Base-by-base conservation (phyloP, 2,797 vertebrate genomes). In the Galaxias olidus region DNA sequence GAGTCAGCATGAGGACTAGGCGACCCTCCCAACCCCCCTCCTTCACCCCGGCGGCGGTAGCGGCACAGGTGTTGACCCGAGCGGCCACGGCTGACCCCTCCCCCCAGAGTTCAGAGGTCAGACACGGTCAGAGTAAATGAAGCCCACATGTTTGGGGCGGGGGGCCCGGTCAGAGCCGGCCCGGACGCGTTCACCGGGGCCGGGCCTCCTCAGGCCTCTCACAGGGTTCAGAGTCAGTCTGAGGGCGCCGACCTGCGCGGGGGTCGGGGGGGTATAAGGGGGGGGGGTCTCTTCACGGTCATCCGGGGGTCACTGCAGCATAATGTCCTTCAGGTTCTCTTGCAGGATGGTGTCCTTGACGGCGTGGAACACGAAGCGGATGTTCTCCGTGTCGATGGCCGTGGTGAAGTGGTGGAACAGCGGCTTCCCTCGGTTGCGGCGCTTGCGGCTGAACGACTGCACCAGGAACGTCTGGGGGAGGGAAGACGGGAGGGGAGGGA, bases 391-490 rank as follows among this genome's bases (percentile, higher is more conserved):
- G 91, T 98, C 96, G 46, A 98, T 94, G 57, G 96, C 97, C 0
- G 97, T 98, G 85, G 96, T 98, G 90, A 98, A 98, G 87, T 98
- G 97, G 86, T 98, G 97, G 89, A 98, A 98, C 8, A 98, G 93
- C 0, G 96, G 96, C 85, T 94, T 96, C 63, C 93, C 94, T 41
- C 96, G 93, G 87, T 96, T 97, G 10, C 96, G 92, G n/a, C 96
- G 80, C 84, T 96, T 97, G 4, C 95, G 88, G 85, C 96, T 96
- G 60, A 97, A 98, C 56, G 93, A 93, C 85, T 97, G 96, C 76
- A 98, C 97, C 88, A 98, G 87, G 71, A 94, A 98, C 49, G 91
- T 89, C 88, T 98, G 78, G 11, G 61, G 62, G 60, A n/a, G n/a
- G n/a, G n/a, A n/a, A n/a, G n/a, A n/a, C n/a, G 74, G 62, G 59